phyloP scores from a whole-genome alignment of 1,140 invertebrate genomes.

The Samia ricini region DNA sequence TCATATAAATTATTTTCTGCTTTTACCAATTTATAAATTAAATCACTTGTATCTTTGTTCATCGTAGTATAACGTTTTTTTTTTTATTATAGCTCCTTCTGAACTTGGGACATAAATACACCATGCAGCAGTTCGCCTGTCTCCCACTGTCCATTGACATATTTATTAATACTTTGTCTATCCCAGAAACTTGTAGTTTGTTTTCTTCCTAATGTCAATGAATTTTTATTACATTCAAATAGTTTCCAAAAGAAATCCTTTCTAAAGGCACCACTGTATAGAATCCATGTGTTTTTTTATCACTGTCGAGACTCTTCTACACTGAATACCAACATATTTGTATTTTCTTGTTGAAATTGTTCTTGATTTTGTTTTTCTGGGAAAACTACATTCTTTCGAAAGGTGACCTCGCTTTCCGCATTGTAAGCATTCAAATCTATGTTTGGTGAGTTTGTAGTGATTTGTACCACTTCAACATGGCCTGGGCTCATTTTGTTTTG shows the following conservation, averaged over 20 bases:
- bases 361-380: too few species aligned
- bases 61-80: constrained; percentile 25
- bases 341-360: too few species aligned
- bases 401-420: too few species aligned
- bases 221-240: constrained; percentile 21
- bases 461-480: too few species aligned
- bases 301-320: too few species aligned
- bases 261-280: constrained; percentile 14
- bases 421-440: too few species aligned
- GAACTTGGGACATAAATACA: constrained; percentile 45
- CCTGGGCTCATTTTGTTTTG: too few species aligned
- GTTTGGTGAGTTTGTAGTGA: too few species aligned
- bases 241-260: constrained; percentile 28
- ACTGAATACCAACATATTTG: too few species aligned
- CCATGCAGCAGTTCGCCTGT: constrained; percentile 27
- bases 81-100: constrained; percentile 35
- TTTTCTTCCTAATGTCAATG: constrained; percentile 33
- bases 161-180: constrained; percentile 31
- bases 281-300: too few species aligned
- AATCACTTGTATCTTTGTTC: constrained; percentile 20
- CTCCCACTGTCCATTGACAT: constrained; percentile 38
- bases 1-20: constrained; percentile 30
- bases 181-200: constrained; percentile 21
- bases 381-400: too few species aligned
- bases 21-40: constrained; percentile 27